phyloP scores from a whole-genome alignment of 2,113 vertebrate species.

The Psittacula cyanocephala region DNA sequence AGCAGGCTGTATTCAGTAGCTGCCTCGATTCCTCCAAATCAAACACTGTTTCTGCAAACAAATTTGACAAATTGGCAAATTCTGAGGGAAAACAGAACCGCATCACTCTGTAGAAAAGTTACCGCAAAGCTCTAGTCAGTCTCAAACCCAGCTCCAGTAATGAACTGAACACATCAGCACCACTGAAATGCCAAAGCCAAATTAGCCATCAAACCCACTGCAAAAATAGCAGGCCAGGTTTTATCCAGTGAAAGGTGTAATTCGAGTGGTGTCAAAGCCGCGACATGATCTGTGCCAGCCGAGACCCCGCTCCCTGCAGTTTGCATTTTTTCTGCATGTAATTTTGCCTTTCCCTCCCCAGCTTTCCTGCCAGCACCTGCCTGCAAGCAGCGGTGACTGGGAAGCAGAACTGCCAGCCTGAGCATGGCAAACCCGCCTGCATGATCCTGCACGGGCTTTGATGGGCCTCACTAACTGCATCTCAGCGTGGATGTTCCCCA shows the following conservation, averaged over 20 bases:
- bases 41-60: neutral
- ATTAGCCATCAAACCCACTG: neutral
- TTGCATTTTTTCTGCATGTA: neutral
- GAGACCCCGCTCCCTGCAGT: neutral
- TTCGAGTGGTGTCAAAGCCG: neutral
- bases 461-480: neutral
- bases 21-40: neutral
- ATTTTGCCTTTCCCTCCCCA: neutral
- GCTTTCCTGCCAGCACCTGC: neutral
- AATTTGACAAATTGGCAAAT: neutral
- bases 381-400: rapidly evolving
- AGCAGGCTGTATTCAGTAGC: neutral
- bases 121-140: neutral
- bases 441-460: rapidly evolving
- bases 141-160: neutral
- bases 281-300: neutral
- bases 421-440: neutral
- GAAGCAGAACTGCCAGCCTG: neutral
- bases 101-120: neutral
- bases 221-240: neutral
- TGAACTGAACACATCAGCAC: neutral
- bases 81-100: neutral
- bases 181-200: neutral
- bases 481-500: neutral
- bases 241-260: neutral